Evolutionary conservation across 2,113 vertebrate species (phyloP).

Genomic region (Cranoglanis bouderius): DNA sequence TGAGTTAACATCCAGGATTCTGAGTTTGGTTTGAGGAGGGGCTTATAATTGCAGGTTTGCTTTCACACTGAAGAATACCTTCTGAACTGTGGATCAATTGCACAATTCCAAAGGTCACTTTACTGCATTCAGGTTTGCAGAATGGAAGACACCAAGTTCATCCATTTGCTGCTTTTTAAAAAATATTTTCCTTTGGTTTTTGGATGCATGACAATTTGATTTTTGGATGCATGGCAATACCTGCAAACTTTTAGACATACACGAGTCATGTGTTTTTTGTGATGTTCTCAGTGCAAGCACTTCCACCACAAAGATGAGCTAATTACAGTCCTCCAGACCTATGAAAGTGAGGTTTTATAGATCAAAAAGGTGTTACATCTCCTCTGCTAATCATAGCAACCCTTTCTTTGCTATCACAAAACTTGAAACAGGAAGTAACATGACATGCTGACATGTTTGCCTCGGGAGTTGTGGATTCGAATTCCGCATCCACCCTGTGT

Average conservation of each 20-base stretch:
- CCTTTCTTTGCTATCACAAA: not conserved
- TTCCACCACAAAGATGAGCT: not conserved
- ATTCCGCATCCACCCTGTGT: too few relatives aligned
- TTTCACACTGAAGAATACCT: too few relatives aligned
- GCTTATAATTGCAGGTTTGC: too few relatives aligned
- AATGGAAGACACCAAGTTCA: too few relatives aligned
- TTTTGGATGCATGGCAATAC: not conserved
- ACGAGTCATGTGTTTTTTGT: not conserved
- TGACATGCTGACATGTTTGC: not conserved
- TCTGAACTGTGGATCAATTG: too few relatives aligned
- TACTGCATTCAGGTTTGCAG: too few relatives aligned
- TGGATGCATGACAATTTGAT: not conserved
- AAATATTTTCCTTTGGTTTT: too few relatives aligned
- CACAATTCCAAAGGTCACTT: too few relatives aligned
- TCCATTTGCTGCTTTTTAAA: too few relatives aligned
- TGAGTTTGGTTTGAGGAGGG: too few relatives aligned
- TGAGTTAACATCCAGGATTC: not conserved
- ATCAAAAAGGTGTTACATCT: not conserved
- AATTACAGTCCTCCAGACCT: too few relatives aligned
- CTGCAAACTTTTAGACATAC: not conserved
- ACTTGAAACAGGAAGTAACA: not conserved
- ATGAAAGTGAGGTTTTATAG: not conserved
- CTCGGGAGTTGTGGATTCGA: too few relatives aligned
- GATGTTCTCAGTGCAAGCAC: not conserved
- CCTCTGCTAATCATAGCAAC: not conserved